Conservation (phyloP, 2,888 invertebrate genomes). For the Pyrocoelia pectoralis region DNA sequence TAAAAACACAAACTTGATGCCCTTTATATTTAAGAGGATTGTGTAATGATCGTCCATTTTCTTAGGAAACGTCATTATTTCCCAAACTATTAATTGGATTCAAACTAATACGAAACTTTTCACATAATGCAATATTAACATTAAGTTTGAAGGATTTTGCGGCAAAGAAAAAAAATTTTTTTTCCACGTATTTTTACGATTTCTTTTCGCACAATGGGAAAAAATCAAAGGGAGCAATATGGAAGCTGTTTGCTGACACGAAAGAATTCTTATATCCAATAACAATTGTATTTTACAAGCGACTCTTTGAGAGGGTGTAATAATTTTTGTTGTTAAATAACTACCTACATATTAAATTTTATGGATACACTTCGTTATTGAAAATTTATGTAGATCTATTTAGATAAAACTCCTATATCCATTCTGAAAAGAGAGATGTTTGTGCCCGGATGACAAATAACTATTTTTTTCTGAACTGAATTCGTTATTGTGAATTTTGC, state of each 20-base stretch:
- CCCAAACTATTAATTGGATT: slow-evolving; percentile 27
- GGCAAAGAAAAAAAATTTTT: background rate
- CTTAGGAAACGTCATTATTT: slow-evolving; percentile 18
- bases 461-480: no score
- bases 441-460: no score
- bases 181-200: background rate
- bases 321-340: no score
- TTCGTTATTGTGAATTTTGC: no score
- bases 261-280: no score
- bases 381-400: no score
- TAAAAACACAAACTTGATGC: slow-evolving; percentile 32
- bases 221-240: background rate
- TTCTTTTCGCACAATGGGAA: slow-evolving; percentile 1
- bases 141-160: background rate
- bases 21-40: slow-evolving; percentile 24
- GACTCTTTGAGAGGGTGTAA: no score
- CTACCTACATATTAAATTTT: no score
- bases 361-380: no score
- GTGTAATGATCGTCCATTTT: slow-evolving; percentile 24
- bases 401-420: no score
- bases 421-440: no score
- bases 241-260: background rate
- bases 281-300: no score
- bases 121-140: background rate
- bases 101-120: background rate